These are phyloP conservation scores for Zeugodacus cucurbitae DNA, from an alignment of 1,140 invertebrate genomes.

Conservation along the genomic window DNA sequence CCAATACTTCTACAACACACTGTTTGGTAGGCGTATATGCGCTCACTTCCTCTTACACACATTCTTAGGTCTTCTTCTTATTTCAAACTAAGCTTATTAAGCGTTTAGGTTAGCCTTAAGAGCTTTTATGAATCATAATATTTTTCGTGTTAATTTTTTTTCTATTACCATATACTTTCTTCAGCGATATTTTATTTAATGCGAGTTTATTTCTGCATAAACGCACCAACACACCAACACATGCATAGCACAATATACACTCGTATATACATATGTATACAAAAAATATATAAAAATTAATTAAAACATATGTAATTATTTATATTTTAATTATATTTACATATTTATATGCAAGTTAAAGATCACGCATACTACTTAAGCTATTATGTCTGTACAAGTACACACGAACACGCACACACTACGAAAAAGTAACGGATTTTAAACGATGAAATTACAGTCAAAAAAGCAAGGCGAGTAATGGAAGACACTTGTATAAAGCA, in stretches of 20 bases:
- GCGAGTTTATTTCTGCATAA: slow-evolving; percentile 25
- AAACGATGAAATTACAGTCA: not conserved
- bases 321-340: not conserved
- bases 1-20: too few relatives aligned
- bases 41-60: too few relatives aligned
- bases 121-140: slow-evolving; percentile 24
- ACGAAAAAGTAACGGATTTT: not conserved
- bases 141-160: not conserved
- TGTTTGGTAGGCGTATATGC: too few relatives aligned
- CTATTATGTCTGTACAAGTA: not conserved
- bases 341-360: not conserved
- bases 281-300: not conserved
- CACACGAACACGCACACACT: not conserved
- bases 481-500: not conserved
- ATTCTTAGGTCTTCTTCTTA: not conserved
- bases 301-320: not conserved
- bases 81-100: not conserved
- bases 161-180: not conserved
- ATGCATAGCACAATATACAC: slow-evolving; percentile 29
- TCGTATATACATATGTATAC: not conserved
- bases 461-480: not conserved
- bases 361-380: not conserved
- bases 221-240: slow-evolving; percentile 19
- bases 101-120: not conserved
- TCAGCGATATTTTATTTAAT: slow-evolving; percentile 19